These are phyloP conservation scores for Mythimna impura DNA, from an alignment of 2,888 invertebrate species.

Conservation along the genomic window DNA sequence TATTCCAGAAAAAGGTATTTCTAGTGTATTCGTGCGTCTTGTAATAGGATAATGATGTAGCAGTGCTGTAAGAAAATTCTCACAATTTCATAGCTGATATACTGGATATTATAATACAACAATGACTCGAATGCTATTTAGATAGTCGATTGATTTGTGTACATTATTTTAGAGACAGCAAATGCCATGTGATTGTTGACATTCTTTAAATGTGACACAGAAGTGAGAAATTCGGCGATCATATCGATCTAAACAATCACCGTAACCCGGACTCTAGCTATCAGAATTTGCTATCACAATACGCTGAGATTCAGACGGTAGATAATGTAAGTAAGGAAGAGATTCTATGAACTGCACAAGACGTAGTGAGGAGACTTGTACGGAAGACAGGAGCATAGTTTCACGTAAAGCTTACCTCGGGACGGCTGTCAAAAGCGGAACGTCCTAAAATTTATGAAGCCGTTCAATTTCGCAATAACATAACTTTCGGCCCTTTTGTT, in stretches of 20 bases:
- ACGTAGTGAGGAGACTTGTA: conserved; percentile 19
- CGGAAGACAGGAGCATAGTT: conserved; percentile 71
- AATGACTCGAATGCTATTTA: conserved; percentile 40
- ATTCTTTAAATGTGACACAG: conserved; percentile 51
- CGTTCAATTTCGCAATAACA: conserved; percentile 78
- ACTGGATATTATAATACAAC: conserved; percentile 33
- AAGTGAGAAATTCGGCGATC: conserved; percentile 51
- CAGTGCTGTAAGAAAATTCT: conserved; percentile 65
- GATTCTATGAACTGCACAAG: conserved; percentile 35
- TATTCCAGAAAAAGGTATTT: conserved; percentile 78
- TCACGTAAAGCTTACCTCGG: conserved; percentile 70
- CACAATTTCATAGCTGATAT: conserved; percentile 40
- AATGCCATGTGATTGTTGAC: conserved; percentile 46
- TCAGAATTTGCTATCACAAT: conserved; percentile 51
- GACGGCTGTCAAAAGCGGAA: conserved; percentile 75
- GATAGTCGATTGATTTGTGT: conserved; percentile 42
- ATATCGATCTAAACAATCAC: conserved; percentile 45
- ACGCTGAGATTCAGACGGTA: conserved; percentile 36
- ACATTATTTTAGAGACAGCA: conserved; percentile 24
- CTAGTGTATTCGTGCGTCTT: conserved; percentile 76
- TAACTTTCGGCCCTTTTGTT: conserved; percentile 80
- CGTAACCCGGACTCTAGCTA: conserved; percentile 42
- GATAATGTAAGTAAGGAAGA: conserved; percentile 49
- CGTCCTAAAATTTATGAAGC: conserved; percentile 79
- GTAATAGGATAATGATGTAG: conserved; percentile 78